Conservation (phyloP, 2,888 invertebrate genomes). For the Theretra japonica region DNA sequence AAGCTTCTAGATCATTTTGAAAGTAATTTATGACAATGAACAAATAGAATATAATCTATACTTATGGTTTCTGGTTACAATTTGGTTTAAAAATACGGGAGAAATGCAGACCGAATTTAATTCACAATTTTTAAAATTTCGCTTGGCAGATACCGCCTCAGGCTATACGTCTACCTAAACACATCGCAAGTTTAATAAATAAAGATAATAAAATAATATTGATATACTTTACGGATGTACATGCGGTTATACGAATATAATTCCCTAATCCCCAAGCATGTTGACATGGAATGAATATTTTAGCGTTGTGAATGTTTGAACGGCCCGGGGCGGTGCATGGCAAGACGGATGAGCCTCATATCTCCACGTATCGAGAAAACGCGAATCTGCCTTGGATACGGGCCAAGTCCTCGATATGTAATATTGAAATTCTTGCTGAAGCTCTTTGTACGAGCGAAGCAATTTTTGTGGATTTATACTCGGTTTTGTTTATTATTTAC, state of each 20-base stretch:
- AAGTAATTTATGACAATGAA: too few species aligned
- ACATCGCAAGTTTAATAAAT: too few species aligned
- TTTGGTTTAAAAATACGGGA: too few species aligned
- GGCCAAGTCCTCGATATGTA: slow-evolving; percentile 22
- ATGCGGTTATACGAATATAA: background rate
- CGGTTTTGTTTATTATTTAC: background rate
- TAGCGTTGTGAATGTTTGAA: background rate
- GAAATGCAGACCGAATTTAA: too few species aligned
- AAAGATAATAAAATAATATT: too few species aligned
- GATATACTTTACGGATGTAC: too few species aligned
- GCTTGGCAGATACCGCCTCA: too few species aligned
- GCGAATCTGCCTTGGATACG: slow-evolving; percentile 19
- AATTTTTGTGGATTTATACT: background rate
- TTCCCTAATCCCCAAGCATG: background rate
- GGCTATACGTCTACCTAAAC: too few species aligned
- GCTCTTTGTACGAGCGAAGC: background rate
- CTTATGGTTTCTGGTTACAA: too few species aligned
- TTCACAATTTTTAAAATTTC: too few species aligned
- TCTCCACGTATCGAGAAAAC: slow-evolving; percentile 21
- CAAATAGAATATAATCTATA: too few species aligned
- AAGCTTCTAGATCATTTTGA: too few species aligned
- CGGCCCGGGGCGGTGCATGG: slow-evolving; percentile 4
- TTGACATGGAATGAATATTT: slow-evolving; percentile 4
- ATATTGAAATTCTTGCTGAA: slow-evolving; percentile 16
- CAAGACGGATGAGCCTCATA: slow-evolving; percentile 9